phyloP scores from a whole-genome alignment of 2,797 vertebrate species.

The Hemibagrus guttatus region DNA sequence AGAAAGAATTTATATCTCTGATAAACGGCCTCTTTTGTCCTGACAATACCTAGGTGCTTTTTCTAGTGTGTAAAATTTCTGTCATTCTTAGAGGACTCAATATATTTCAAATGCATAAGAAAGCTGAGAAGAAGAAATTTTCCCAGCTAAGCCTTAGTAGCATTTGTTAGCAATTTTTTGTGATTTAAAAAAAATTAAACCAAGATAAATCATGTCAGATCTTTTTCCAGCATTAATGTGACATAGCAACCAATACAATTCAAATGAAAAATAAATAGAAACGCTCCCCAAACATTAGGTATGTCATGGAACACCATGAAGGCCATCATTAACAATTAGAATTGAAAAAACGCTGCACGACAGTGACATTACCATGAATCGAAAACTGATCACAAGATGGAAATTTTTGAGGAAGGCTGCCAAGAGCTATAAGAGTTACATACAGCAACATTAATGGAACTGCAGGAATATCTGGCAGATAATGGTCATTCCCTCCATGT shows the following conservation, averaged over 20 bases:
- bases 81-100: not conserved
- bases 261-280: not conserved
- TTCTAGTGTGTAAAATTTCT: not conserved
- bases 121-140: not conserved
- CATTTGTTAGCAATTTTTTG: not conserved
- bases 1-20: not conserved
- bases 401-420: not conserved
- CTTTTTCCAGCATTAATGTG: not conserved
- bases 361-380: not conserved
- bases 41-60: not conserved
- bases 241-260: not conserved
- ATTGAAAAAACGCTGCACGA: not conserved
- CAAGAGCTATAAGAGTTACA: not conserved
- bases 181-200: not conserved
- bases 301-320: not conserved
- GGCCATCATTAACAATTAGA: not conserved
- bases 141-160: too few species aligned
- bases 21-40: not conserved
- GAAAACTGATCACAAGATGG: not conserved
- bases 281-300: not conserved
- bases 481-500: not conserved
- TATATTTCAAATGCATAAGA: too few species aligned
- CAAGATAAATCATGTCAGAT: not conserved
- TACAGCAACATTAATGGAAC: not conserved
- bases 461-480: not conserved